Evolutionary conservation across 2,797 vertebrate species (phyloP).

Genomic region (Eutrigla gurnardus): DNA sequence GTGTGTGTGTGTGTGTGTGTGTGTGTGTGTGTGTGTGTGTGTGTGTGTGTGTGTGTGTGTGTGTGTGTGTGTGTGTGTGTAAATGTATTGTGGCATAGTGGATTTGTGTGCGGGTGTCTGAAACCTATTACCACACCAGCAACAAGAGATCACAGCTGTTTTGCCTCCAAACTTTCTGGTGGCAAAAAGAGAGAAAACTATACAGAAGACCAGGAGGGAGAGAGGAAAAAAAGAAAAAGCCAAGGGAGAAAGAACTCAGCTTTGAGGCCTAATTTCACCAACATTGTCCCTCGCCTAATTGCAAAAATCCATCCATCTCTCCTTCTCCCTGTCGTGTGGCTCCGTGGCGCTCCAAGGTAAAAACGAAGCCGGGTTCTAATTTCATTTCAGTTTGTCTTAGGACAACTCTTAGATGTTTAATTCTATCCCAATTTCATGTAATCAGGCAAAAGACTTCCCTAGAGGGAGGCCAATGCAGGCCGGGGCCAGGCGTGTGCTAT

Average conservation of each 20-base stretch:
- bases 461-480: slow-evolving; percentile 91
- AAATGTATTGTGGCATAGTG: slow-evolving; percentile 35
- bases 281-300: slow-evolving; percentile 86
- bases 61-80: slow-evolving; percentile 32
- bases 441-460: slow-evolving; percentile 95
- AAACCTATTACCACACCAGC: slow-evolving; percentile 51
- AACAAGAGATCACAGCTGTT: slow-evolving; percentile 68
- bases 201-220: slow-evolving; percentile 30
- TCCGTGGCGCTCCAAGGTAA: slow-evolving; percentile 84
- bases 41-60: no score
- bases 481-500: slow-evolving; percentile 89
- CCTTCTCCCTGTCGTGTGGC: slow-evolving; percentile 64
- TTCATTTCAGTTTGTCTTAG: slow-evolving; percentile 94
- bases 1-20: no score
- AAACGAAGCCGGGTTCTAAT: slow-evolving; percentile 90
- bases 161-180: slow-evolving; percentile 67
- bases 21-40: slow-evolving; percentile 47
- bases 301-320: slow-evolving; percentile 80
- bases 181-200: slow-evolving; percentile 43
- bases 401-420: slow-evolving; percentile 98
- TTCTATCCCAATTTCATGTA: slow-evolving; percentile 99
- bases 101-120: slow-evolving; percentile 16
- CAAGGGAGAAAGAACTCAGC: slow-evolving; percentile 78
- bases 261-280: slow-evolving; percentile 86
- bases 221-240: slow-evolving; percentile 11